Evolutionary conservation across 1,140 invertebrate species (phyloP).

Genomic region (Polyergus mexicanus): DNA sequence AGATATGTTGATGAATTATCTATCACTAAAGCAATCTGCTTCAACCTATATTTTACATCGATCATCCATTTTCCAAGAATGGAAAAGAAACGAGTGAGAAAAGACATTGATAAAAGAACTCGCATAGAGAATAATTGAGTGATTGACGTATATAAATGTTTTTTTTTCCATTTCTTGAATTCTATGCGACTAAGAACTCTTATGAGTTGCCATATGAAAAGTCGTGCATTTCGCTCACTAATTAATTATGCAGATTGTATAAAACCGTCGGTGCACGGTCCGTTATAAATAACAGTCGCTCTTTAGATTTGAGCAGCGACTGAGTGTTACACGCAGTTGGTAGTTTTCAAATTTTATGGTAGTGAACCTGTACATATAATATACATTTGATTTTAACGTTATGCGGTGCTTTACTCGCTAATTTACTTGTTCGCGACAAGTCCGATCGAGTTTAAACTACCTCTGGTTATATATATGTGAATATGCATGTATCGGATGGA

Average conservation of each 20-base stretch:
- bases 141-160: slow-evolving; percentile 7
- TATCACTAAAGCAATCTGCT: slow-evolving; percentile 15
- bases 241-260: slow-evolving; percentile 33
- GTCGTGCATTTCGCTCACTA: slow-evolving; percentile 13
- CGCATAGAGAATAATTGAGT: neutral
- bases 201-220: neutral
- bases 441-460: slow-evolving; percentile 32
- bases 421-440: slow-evolving; percentile 38
- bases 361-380: slow-evolving; percentile 66
- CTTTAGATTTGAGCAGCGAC: slow-evolving; percentile 46
- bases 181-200: slow-evolving; percentile 18
- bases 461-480: slow-evolving; percentile 32
- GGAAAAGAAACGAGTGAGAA: slow-evolving; percentile 3
- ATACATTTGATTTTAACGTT: slow-evolving; percentile 50
- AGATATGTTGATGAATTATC: slow-evolving; percentile 12
- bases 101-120: slow-evolving; percentile 12
- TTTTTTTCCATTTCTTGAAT: slow-evolving; percentile 17
- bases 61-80: neutral
- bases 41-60: neutral
- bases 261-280: neutral
- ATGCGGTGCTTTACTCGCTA: slow-evolving; percentile 37
- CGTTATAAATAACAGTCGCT: slow-evolving; percentile 35
- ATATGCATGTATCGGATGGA: slow-evolving; percentile 69
- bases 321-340: slow-evolving; percentile 71
- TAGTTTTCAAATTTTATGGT: slow-evolving; percentile 74